Percentiles rank a stretch among this genome's conserved stretches.
These are phyloP conservation scores for Kuschelorhynchus macadamiae DNA, from an alignment of 2,888 invertebrate species.

Conservation along the genomic window DNA sequence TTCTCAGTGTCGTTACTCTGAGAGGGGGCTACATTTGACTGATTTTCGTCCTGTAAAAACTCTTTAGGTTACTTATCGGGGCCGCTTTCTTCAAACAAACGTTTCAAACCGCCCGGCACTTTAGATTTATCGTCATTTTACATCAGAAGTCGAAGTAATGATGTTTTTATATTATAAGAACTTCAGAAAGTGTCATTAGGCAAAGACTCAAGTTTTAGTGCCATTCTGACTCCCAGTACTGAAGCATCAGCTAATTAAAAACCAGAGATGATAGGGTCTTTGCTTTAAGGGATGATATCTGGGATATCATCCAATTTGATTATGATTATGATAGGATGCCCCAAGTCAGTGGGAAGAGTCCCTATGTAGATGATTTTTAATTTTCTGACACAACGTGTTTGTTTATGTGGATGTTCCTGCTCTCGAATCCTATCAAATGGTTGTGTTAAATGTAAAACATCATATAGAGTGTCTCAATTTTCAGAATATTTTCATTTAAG, in stretches of 20 bases:
- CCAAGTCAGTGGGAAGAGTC: constrained; percentile 51
- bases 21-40: neutral
- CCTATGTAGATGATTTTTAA: constrained; percentile 39
- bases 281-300: constrained; percentile 64
- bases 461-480: no score
- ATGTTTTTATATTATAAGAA: constrained; percentile 32
- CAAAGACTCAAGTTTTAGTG: constrained; percentile 68
- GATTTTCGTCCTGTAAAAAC: constrained; percentile 25
- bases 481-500: no score
- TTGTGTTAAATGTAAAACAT: no score
- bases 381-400: neutral
- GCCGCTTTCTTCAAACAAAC: constrained; percentile 29
- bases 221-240: constrained; percentile 74
- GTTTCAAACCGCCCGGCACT: constrained; percentile 31
- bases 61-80: constrained; percentile 19
- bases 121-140: constrained; percentile 41
- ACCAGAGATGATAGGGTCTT: constrained; percentile 63
- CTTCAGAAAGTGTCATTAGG: constrained; percentile 40
- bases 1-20: no score
- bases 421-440: no score
- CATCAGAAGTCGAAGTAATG: constrained; percentile 43
- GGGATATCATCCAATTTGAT: constrained; percentile 67
- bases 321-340: constrained; percentile 64
- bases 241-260: constrained; percentile 62
- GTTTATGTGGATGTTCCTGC: no score